Percentiles rank a stretch among this genome's conserved stretches.
These are phyloP conservation scores for Phallusia fumigata DNA, from an alignment of 23 tunicate species.

Conservation along the genomic window DNA sequence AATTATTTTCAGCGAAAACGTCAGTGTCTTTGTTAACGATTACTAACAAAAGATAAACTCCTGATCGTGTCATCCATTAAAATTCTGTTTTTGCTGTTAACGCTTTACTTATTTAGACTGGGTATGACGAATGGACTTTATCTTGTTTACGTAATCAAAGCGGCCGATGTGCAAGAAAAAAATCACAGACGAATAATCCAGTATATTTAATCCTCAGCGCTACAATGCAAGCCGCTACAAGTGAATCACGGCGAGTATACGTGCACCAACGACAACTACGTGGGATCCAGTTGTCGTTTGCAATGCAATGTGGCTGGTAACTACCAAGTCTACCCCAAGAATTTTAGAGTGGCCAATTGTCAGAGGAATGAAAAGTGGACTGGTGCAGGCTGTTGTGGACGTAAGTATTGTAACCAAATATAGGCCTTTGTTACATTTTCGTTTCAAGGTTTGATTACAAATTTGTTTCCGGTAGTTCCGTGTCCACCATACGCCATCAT, in stretches of 20 bases:
- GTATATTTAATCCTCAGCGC: constrained; percentile 12
- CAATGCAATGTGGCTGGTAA: constrained; percentile 17
- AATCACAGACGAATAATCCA: not conserved
- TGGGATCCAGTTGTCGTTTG: constrained; percentile 27
- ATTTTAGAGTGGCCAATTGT: not conserved
- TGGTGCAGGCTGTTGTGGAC: constrained; percentile 17
- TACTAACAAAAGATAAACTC: no score
- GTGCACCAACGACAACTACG: constrained; percentile 40
- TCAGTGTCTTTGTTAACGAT: no score
- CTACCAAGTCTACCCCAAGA: constrained; percentile 16
- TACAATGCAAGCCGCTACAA: constrained; percentile 6
- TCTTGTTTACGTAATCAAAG: no score
- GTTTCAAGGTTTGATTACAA: no score
- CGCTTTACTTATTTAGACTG: no score
- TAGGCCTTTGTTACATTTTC: no score
- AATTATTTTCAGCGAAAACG: no score
- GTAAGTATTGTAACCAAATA: constrained; percentile 11
- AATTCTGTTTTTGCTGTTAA: no score
- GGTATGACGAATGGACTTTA: no score
- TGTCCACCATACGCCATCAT: constrained; percentile 17
- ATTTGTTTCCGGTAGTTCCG: not conserved
- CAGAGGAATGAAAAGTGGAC: constrained; percentile 25
- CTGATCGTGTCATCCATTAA: no score
- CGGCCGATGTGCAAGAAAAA: no score
- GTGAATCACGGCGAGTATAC: constrained; percentile 14